Evolutionary conservation across 37 sponge, comb jelly and placozoan genomes (phyloP), one percentile per base, ranked within the genome.

Genomic region (Corticium candelabrum): DNA sequence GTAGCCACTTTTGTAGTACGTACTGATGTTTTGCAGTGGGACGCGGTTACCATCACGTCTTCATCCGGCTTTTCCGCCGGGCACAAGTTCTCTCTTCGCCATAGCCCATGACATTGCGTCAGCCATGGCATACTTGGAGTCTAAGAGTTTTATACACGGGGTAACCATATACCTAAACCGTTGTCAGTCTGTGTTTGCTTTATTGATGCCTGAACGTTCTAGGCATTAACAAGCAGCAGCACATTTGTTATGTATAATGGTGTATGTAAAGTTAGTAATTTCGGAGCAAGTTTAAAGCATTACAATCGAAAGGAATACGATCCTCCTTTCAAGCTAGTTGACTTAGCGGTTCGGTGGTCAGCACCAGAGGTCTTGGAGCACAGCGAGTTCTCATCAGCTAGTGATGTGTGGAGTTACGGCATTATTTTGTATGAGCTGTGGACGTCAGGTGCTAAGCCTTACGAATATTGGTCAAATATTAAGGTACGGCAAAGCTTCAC

Each of bases 61-160:
- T 50, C 62, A 50, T 50, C 62, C 62, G 62, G 62, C 62, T 11
- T 50, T 50, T 21, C 62, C 62, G 21, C 62, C 62, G 62, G 62
- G 62, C 11, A 50, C 62, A 50, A 50, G 62, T 21, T 27, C 15
- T 50, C 62, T 50, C 62, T 50, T 50, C 21, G 62, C 62, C 62
- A 50, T 50, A 21, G 62, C 62, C 11, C 62, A 50, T 21, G 62
- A 50, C 62, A 50, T 50, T 50, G 62, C 62, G 62, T 50, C 62
- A 11, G 62, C 15, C 15, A 50, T 50, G 62, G 21, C 62, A 21
- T 50, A 50, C 21, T 21, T 50, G 15, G 62, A 50, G 62, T 11
- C 62, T 11, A 50, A 50, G 62, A 50, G 21, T 21, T 50, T 50
- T 50, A 21, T 50, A 21, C 62, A 50, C 62, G 62, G 62, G 62